Conservation (phyloP, 2,797 vertebrate genomes). For the Myotis findleyi region DNA sequence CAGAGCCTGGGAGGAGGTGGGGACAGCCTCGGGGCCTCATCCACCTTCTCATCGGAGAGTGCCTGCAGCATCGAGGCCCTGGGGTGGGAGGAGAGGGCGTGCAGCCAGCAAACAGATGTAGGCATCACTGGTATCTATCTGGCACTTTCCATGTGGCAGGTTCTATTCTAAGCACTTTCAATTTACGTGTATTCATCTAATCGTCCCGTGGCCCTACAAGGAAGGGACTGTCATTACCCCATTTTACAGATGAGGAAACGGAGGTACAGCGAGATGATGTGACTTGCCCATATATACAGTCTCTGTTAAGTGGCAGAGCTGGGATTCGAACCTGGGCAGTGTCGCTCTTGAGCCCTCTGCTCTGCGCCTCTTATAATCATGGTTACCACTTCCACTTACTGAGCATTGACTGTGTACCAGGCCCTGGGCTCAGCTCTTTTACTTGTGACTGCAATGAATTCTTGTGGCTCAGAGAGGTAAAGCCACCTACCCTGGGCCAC, state of each 20-base stretch:
- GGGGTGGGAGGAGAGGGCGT: fast-evolving
- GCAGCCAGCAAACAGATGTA: neutral
- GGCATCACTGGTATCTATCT: neutral
- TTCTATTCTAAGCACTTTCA: neutral
- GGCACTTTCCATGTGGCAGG: neutral
- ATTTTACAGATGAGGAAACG: neutral
- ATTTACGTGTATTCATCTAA: neutral
- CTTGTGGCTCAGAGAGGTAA: neutral
- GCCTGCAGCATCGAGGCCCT: neutral
- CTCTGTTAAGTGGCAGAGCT: neutral
- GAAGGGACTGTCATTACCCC: neutral
- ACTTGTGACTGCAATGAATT: neutral
- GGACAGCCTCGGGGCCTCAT: neutral
- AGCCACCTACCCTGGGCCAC: neutral
- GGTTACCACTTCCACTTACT: neutral
- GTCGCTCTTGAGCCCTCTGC: neutral
- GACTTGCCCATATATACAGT: fast-evolving
- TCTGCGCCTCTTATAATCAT: neutral
- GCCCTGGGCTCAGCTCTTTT: neutral
- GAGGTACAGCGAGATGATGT: fast-evolving
- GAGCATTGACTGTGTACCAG: neutral
- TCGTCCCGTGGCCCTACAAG: neutral
- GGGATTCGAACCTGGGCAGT: neutral
- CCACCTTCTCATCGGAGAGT: neutral
- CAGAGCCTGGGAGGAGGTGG: neutral